These are phyloP conservation scores for Caenorhabditis drosophilae DNA, from an alignment of 2,888 invertebrate species.

Conservation along the genomic window DNA sequence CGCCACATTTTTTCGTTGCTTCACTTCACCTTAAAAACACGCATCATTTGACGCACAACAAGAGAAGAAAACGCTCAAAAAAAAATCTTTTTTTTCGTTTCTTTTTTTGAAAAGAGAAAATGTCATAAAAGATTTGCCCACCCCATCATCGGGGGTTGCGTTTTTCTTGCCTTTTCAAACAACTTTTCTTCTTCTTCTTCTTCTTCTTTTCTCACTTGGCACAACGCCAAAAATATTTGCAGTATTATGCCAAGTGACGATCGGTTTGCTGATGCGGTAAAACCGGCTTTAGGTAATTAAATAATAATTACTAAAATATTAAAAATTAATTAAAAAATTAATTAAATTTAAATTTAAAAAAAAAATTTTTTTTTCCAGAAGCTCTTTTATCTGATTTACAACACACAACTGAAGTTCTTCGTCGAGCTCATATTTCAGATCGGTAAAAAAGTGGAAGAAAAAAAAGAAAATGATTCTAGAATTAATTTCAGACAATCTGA, in stretches of 20 bases:
- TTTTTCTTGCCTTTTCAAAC: neutral
- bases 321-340: neutral
- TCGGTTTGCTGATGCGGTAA: constrained; percentile 58
- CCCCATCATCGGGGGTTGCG: too few relatives aligned
- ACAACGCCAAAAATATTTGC: neutral
- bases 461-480: too few relatives aligned
- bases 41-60: too few relatives aligned
- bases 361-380: constrained; percentile 75
- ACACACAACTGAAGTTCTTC: constrained; percentile 82
- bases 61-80: too few relatives aligned
- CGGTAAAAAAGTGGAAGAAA: constrained; percentile 4
- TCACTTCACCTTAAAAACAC: too few relatives aligned
- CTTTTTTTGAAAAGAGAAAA: too few relatives aligned
- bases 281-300: constrained; percentile 54
- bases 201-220: too few relatives aligned
- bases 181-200: neutral
- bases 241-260: constrained; percentile 50
- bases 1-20: too few relatives aligned
- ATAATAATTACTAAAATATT: neutral
- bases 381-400: constrained; percentile 92
- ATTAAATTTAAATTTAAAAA: constrained; percentile 2
- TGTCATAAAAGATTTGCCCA: too few relatives aligned
- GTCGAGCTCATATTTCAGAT: constrained; percentile 52
- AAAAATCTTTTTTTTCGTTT: too few relatives aligned
- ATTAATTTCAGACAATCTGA: constrained; percentile 1